Conservation (phyloP, 2,113 vertebrate genomes). For the Chaenogobius annularis region DNA sequence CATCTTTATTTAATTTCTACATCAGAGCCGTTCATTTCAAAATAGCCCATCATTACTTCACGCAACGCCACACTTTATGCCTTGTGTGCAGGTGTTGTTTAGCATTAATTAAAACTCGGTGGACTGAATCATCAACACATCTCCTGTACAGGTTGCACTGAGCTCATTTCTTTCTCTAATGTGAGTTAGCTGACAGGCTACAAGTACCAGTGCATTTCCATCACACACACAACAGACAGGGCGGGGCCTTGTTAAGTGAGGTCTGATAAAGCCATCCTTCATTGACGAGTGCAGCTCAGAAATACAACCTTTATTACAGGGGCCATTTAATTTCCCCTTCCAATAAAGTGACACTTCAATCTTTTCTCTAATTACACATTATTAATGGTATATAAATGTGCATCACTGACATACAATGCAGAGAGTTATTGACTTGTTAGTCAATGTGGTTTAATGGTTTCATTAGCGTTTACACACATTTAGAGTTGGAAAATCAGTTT, state of each 20-base stretch:
- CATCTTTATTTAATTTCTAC: background rate
- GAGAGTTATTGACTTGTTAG: slow-evolving; percentile 67
- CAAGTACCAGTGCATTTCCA: slow-evolving; percentile 10
- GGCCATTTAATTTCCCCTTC: slow-evolving; percentile 73
- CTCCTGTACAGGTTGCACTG: slow-evolving; percentile 19
- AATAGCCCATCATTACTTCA: background rate
- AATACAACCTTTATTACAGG: slow-evolving; percentile 43
- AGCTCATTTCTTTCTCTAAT: slow-evolving; percentile 18
- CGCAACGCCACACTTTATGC: slow-evolving; percentile 8
- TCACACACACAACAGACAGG: slow-evolving; percentile 36
- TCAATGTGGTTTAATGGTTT: slow-evolving; percentile 51
- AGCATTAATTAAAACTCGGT: slow-evolving; percentile 47
- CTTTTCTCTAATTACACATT: slow-evolving; percentile 73
- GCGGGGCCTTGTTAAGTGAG: slow-evolving; percentile 28
- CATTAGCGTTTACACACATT: background rate
- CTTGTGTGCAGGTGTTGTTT: slow-evolving; percentile 35
- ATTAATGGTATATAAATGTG: slow-evolving; percentile 75
- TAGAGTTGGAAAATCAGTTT: background rate
- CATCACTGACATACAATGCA: slow-evolving; percentile 58
- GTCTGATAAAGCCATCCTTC: slow-evolving; percentile 42
- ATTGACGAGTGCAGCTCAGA: slow-evolving; percentile 27
- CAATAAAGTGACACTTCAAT: slow-evolving; percentile 68
- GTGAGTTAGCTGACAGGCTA: slow-evolving; percentile 34
- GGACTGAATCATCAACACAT: slow-evolving; percentile 40
- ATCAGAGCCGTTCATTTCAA: background rate